These are phyloP conservation scores for Pelagia noctiluca DNA, from an alignment of 30 jellyfish, hydroid and myxozoan species.

Conservation along the genomic window DNA sequence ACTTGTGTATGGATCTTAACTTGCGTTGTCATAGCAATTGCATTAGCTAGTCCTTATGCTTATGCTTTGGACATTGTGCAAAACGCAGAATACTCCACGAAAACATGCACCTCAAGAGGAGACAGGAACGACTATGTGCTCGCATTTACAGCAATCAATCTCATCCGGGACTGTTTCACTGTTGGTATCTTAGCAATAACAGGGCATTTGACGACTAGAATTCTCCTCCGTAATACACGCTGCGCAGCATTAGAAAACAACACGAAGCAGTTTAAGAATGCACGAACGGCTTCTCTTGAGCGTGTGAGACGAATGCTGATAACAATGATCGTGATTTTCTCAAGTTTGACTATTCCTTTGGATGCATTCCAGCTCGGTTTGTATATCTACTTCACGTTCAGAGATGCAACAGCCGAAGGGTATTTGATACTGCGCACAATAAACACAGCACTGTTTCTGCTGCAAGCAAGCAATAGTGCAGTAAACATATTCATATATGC, in stretches of 20 bases:
- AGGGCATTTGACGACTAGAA: constrained; percentile 27
- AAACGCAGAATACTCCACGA: constrained; percentile 1
- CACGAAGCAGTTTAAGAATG: constrained; percentile 6
- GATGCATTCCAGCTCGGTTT: constrained; percentile 46
- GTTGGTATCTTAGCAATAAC: constrained; percentile 24
- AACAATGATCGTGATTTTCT: constrained; percentile 20
- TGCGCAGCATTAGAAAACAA: constrained; percentile 4
- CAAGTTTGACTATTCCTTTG: constrained; percentile 39
- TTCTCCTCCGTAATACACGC: constrained; percentile 1
- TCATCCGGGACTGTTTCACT: constrained; percentile 48
- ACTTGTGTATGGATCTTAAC: background rate
- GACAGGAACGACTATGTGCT: constrained; percentile 8
- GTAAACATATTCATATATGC: constrained; percentile 50
- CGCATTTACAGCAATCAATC: constrained; percentile 38
- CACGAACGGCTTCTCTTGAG: constrained; percentile 7
- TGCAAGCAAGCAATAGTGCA: constrained; percentile 58
- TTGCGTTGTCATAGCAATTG: background rate
- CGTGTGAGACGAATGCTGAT: constrained; percentile 24
- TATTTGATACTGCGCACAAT: constrained; percentile 24
- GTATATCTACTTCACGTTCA: constrained; percentile 3
- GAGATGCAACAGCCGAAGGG: background rate
- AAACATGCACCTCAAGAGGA: constrained; percentile 48
- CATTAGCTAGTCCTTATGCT: constrained; percentile 38
- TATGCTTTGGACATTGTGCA: constrained; percentile 47
- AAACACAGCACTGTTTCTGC: constrained; percentile 24